Evolutionary conservation across 2,888 invertebrate species (phyloP).

Genomic region (Sympetrum striolatum): DNA sequence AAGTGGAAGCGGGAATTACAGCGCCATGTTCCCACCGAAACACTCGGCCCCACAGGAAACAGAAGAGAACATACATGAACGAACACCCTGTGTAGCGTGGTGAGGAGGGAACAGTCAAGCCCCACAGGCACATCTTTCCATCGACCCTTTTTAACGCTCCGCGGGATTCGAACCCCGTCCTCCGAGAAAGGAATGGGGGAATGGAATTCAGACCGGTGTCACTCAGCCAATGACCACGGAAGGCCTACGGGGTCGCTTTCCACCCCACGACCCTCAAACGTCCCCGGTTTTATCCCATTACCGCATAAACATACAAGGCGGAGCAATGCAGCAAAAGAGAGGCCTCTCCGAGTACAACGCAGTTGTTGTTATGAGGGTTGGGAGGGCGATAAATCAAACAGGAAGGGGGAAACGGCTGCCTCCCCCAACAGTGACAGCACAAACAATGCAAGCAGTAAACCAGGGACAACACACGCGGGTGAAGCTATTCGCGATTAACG

Average conservation of each 20-base stretch:
- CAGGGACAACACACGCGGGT: slow-evolving; percentile 37
- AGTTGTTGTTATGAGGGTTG: slow-evolving; percentile 41
- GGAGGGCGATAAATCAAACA: slow-evolving; percentile 41
- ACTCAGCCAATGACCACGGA: slow-evolving; percentile 28
- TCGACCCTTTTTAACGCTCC: background rate
- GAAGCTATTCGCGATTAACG: slow-evolving; percentile 41
- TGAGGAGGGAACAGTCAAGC: background rate
- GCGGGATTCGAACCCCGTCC: background rate
- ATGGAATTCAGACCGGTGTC: slow-evolving; percentile 22
- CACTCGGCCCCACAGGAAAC: background rate
- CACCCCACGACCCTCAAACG: background rate
- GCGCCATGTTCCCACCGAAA: background rate
- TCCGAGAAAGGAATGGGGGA: background rate
- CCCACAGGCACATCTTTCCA: background rate
- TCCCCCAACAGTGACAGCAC: slow-evolving; percentile 21
- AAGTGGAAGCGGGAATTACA: no score
- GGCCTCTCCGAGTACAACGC: slow-evolving; percentile 5
- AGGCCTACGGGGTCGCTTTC: background rate
- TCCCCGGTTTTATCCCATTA: slow-evolving; percentile 29
- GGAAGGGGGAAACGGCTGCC: background rate
- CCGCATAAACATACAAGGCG: slow-evolving; percentile 36
- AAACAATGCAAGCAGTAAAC: slow-evolving; percentile 41
- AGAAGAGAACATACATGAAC: background rate
- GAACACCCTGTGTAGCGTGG: background rate
- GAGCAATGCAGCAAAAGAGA: slow-evolving; percentile 2